Evolutionary conservation across 2,888 invertebrate species (phyloP), one percentile per base, ranked within the genome.

Genomic region (Lutraria lutraria): DNA sequence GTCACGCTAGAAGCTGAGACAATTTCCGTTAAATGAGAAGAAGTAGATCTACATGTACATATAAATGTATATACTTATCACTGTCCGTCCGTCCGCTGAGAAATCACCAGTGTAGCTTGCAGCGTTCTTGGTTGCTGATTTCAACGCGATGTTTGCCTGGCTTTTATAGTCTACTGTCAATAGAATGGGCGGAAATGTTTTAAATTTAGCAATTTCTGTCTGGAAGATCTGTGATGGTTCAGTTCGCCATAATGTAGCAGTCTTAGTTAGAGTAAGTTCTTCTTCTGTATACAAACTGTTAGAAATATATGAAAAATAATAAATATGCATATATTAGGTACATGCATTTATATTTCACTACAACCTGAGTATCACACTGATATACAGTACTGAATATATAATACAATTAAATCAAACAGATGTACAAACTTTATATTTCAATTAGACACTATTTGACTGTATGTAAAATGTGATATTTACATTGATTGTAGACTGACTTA

Each of bases 241-340:
- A 0, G 88, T 84, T 16, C 54, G 52, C 88, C 82, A 82, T 2
- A 90, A 25, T 68, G 87, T 79, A 8, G 60, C 88, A 19, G 85
- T 76, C 54, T 90, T 88, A 0, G 89, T 90, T 52, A 93, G 83
- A 21, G 92, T 90, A 25, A 91, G 72, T 72, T 93, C 93, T 56
- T 90, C 82, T 12, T 90, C 88, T 21, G 91, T 89, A n/a, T 80
- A 76, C 31, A 91, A 43, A 79, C 87, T 89, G 81, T 19, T 60
- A 43, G 72, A 43, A 8, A 43, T 43, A 43, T 8, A 2, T n/a
- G 15, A 13, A 54, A 54, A 54, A 54, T 54, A 54, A 54, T 54
- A 13, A 13, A 10, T 54, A 54, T 54, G 10, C 10, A 13, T 54
- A 54, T 54, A n/a, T n/a, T n/a, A n/a, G n/a, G n/a, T n/a, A n/a